Conservation (phyloP, 2,888 invertebrate species). For the Cryptops parisi region DNA sequence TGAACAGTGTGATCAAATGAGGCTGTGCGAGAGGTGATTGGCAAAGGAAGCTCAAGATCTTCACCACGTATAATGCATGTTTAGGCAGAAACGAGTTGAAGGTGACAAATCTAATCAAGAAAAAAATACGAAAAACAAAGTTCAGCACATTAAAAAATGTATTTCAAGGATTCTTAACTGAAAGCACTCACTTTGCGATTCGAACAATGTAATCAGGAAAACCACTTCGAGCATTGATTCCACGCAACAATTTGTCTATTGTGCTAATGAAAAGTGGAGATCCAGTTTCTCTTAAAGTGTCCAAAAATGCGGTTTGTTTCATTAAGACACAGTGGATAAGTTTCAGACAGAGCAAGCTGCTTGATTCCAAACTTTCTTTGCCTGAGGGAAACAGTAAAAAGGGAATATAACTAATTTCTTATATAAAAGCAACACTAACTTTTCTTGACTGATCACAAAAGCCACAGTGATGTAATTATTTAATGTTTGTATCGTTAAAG, state of each 20-base stretch:
- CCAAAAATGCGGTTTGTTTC: constrained; percentile 56
- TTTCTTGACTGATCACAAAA: too few relatives aligned
- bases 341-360: constrained; percentile 53
- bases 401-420: background rate
- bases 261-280: constrained; percentile 49
- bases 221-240: constrained; percentile 57
- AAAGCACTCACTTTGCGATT: constrained; percentile 44
- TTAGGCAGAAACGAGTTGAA: constrained; percentile 50
- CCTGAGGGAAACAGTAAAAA: constrained; percentile 17
- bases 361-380: constrained; percentile 49
- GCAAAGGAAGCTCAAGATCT: constrained; percentile 52
- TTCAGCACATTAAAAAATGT: background rate
- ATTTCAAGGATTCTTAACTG: background rate
- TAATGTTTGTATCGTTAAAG: too few relatives aligned
- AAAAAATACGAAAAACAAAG: background rate
- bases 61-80: constrained; percentile 52
- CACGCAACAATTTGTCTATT: constrained; percentile 64
- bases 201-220: constrained; percentile 63
- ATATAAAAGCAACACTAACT: background rate
- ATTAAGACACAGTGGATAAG: constrained; percentile 57
- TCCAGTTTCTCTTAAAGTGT: constrained; percentile 41
- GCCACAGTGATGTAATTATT: too few relatives aligned
- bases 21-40: constrained; percentile 48
- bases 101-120: constrained; percentile 42
- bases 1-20: constrained; percentile 56